Base-by-base conservation (phyloP, 1,140 invertebrate genomes). In the Microplitis mediator region DNA sequence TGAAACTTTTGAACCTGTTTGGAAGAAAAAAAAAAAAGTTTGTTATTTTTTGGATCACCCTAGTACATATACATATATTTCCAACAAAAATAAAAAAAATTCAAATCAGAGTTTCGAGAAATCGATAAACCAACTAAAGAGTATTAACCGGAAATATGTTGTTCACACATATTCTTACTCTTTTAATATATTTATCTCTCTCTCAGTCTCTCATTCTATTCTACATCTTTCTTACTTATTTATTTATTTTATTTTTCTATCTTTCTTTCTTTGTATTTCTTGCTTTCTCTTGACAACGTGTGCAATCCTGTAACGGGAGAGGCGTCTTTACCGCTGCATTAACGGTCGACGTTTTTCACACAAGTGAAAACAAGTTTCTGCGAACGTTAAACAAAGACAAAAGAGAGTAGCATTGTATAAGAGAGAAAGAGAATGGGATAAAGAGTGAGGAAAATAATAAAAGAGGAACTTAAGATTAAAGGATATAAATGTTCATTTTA, bases 281-380 rank as follows among this genome's bases (percentile, higher is more conserved):
- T 39, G 36, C 4, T 9, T 67, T 67, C 70, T 77, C 77, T 72
- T 70, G 5, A 58, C 56, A 58, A 31, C 16, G 68, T 51, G 77
- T 74, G 76, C 78, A 83, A 82, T 78, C 73, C 79, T 81, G 78
- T 86, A 87, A 86, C 85, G 86, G 85, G 84, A 86, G 86, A 86
- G 81, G 82, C 81, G 84, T 87, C 85, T 87, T 86, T 87, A 86
- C 86, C 86, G 86, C 86, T 87, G 86, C 84, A 86, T 87, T 86
- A 86, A 87, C 86, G 86, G 86, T 87, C 79, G 83, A 58, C 78
- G 85, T 87, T 87, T 87, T 87, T 87, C 85, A 81, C 82, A 77
- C 81, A 84, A 85, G 81, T 86, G 85, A 85, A 86, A 86, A 86
- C 85, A 86, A 82, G 85, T 87, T 87, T 85, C 76, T 79, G 75